Conservation (phyloP, 2,113 vertebrate genomes). For the Nothoprocta pentlandii region DNA sequence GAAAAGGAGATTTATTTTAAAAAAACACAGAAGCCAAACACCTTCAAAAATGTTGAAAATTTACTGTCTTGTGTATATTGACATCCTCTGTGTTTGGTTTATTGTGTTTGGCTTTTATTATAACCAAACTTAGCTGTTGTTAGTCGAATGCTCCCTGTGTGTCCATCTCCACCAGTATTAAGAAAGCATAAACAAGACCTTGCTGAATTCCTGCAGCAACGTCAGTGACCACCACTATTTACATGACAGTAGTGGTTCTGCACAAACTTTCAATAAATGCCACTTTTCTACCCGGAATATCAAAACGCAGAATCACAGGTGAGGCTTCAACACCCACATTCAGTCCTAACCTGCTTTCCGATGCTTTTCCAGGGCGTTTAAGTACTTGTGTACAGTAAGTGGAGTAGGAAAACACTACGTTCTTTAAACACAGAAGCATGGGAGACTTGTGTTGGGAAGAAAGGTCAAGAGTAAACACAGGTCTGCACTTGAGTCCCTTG, state of each 20-base stretch:
- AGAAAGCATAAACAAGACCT: slow-evolving; percentile 36
- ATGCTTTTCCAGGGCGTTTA: background rate
- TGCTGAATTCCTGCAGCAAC: background rate
- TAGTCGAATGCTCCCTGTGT: slow-evolving; percentile 31
- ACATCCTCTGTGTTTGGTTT: background rate
- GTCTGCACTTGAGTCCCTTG: background rate
- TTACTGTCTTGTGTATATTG: background rate
- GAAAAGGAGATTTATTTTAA: background rate
- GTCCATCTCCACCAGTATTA: slow-evolving; percentile 18
- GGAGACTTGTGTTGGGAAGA: background rate
- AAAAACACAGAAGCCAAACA: background rate
- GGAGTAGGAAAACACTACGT: background rate
- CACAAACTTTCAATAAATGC: background rate
- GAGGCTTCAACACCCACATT: background rate
- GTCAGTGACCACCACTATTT: background rate
- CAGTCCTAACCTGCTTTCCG: background rate
- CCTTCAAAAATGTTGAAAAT: background rate
- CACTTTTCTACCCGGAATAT: background rate
- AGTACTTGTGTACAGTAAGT: background rate
- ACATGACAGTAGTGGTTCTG: background rate
- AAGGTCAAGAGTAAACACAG: slow-evolving; percentile 26
- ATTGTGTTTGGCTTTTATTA: background rate
- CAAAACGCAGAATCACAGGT: background rate
- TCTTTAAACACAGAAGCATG: background rate
- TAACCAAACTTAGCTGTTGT: slow-evolving; percentile 1